These are phyloP conservation scores for Oncorhynchus kisutch DNA, from an alignment of 2,113 vertebrate species.

Conservation along the genomic window DNA sequence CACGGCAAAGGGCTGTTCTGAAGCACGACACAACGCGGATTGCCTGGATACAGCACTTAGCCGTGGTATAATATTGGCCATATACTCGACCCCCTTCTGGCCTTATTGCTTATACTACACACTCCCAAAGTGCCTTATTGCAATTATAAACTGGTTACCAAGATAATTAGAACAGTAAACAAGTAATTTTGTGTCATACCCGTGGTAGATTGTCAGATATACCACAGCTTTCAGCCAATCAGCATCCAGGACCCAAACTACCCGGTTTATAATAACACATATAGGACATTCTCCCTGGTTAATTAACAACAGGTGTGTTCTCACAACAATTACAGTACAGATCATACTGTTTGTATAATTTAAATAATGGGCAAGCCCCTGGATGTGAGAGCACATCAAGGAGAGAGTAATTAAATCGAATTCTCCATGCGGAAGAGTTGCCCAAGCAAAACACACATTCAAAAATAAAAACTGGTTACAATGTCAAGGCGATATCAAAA, in stretches of 20 bases:
- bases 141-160: too few relatives aligned
- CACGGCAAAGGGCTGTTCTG: too few relatives aligned
- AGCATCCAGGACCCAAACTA: too few relatives aligned
- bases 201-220: too few relatives aligned
- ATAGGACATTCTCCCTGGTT: constrained; percentile 35
- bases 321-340: constrained; percentile 8
- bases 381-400: constrained; percentile 23
- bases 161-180: too few relatives aligned
- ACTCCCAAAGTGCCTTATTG: background rate
- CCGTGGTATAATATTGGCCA: too few relatives aligned
- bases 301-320: constrained; percentile 4
- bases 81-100: too few relatives aligned
- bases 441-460: constrained; percentile 54
- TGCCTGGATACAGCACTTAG: too few relatives aligned
- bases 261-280: background rate
- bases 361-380: too few relatives aligned
- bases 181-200: too few relatives aligned
- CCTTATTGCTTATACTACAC: background rate
- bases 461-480: constrained; percentile 50
- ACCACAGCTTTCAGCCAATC: too few relatives aligned
- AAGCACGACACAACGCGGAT: too few relatives aligned
- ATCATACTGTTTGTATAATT: constrained; percentile 9
- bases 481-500: constrained; percentile 37
- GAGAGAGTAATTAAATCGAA: background rate
- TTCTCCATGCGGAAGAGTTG: constrained; percentile 53